Evolutionary conservation across 1,140 invertebrate species (phyloP), one percentile per base, ranked within the genome.

Genomic region (Hermatobates lingyangjiaoensis): DNA sequence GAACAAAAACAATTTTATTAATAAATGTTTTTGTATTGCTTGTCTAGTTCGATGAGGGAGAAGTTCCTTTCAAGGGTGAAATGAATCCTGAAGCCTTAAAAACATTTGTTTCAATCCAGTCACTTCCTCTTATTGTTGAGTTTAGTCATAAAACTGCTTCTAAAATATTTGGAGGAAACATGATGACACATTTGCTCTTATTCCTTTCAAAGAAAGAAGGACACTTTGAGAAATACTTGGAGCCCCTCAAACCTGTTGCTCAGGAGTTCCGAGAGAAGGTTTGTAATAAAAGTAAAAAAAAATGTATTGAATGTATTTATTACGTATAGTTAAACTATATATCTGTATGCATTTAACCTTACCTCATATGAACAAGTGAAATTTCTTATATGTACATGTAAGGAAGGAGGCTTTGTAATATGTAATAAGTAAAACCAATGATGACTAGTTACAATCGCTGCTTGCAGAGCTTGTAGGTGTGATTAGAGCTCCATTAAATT

Each of bases 151-250:
- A 95, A 66, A 95, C 88, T 27, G 95, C 92, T 3, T 80, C 85
- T 58, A 97, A 97, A 68, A 95, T 99, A 65, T 99, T 99, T 66
- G 89, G 90, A 58, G 95, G 95, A 57, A 87, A 94, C 51, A 87
- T 98, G 65, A 97, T 97, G 70, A 87, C 80, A 57, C 96, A 99
- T 66, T 75, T 97, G 53, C 74, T 99, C 45, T 64, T 98, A 47
- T 98, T 99, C 75, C 70, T 96, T 44, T 91, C 87, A 61, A 92
- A 95, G 70, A 78, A 84, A 63, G 76, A 75, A 56, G 87, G 84
- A 44, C 76, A 87, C 57, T 87, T 79, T 63, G 83, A 90, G 25
- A 78, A 80, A 56, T 76, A 82, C 59, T 68, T 85, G 20, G 80
- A 89, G 44, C 75, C 73, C 7, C 73, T 87, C 52, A 78, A 81